These are phyloP conservation scores for Phataginus tricuspis DNA, from an alignment of 2,797 vertebrate genomes.

Conservation along the genomic window DNA sequence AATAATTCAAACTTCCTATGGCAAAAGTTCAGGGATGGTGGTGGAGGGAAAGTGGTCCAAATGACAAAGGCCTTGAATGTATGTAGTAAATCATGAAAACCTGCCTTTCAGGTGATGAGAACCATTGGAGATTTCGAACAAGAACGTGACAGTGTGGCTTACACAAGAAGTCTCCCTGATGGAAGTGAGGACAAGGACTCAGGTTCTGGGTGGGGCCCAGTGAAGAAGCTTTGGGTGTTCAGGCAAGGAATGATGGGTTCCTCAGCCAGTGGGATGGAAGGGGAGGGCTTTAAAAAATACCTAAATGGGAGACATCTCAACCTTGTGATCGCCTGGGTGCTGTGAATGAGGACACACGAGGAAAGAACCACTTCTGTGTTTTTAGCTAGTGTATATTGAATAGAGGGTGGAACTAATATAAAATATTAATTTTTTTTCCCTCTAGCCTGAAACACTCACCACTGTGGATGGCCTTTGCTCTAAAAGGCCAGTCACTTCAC, in stretches of 20 bases:
- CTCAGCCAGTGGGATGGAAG: neutral
- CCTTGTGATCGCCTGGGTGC: neutral
- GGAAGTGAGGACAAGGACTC: neutral
- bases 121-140: neutral
- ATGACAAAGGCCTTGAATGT: neutral
- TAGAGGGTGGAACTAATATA: neutral
- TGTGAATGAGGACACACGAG: neutral
- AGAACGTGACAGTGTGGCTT: neutral
- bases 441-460: neutral
- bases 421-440: neutral
- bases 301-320: neutral
- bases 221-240: neutral
- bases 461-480: neutral
- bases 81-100: neutral
- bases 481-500: constrained; percentile 1
- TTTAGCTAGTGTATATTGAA: neutral
- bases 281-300: neutral
- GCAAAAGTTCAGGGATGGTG: neutral
- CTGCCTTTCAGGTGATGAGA: neutral
- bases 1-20: neutral
- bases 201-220: neutral
- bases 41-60: neutral
- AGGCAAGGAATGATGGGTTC: neutral
- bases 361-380: neutral
- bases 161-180: neutral